A percentile compares a stretch with the other conserved stretches of the same genome.
phyloP scores from a whole-genome alignment of 2,113 vertebrate genomes.

The Benitochromis conjunctus region DNA sequence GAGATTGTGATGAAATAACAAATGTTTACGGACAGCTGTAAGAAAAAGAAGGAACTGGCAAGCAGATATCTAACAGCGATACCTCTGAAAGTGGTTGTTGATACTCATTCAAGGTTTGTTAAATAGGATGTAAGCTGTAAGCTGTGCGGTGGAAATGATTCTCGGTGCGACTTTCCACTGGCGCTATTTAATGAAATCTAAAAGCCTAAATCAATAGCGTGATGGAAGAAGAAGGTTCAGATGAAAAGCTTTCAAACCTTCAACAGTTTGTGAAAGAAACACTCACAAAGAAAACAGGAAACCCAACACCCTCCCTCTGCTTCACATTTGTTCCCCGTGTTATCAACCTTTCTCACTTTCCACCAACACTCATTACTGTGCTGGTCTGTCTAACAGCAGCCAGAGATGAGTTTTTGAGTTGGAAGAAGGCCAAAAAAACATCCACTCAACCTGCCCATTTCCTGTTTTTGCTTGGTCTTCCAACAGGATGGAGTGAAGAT shows the following conservation, averaged over 20 bases:
- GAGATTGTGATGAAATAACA: neutral
- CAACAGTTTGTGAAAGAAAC: constrained; percentile 4
- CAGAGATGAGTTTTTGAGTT: neutral
- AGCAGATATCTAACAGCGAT: constrained; percentile 21
- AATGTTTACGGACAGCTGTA: neutral
- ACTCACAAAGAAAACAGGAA: neutral
- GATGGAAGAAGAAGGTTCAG: neutral
- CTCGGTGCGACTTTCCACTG: neutral
- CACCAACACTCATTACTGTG: neutral
- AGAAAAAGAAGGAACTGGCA: neutral
- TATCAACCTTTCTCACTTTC: constrained; percentile 4
- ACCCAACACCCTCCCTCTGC: neutral
- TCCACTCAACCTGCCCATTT: neutral
- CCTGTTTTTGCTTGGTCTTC: neutral
- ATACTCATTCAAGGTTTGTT: neutral
- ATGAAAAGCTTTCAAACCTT: constrained; percentile 7
- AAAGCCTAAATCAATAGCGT: constrained; percentile 3
- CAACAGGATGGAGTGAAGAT: neutral
- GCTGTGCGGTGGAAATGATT: neutral
- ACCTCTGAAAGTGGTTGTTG: neutral
- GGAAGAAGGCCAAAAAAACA: neutral
- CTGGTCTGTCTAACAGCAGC: neutral
- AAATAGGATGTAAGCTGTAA: neutral
- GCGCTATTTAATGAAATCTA: constrained; percentile 8
- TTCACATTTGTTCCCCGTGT: neutral